Percentiles rank a stretch among this genome's conserved stretches.
Evolutionary conservation across 2,888 invertebrate species (phyloP).

Genomic region (Fragum sueziense): DNA sequence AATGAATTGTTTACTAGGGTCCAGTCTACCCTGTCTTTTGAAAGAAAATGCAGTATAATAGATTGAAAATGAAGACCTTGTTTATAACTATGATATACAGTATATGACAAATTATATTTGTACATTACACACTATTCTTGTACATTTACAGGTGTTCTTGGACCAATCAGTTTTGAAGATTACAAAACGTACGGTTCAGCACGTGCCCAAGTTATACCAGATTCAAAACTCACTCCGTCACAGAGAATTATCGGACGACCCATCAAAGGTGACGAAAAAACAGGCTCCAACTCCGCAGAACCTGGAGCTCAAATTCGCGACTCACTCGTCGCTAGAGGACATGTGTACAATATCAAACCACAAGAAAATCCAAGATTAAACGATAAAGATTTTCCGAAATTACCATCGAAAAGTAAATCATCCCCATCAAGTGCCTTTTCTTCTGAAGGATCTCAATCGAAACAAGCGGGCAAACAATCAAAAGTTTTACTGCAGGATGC

Average conservation of each 20-base stretch:
- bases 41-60: too few species aligned
- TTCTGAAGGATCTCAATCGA: conserved; percentile 30
- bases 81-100: too few species aligned
- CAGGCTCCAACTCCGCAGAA: neutral
- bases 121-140: neutral
- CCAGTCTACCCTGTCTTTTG: too few species aligned
- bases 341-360: neutral
- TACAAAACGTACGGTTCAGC: conserved; percentile 16
- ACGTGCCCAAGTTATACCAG: neutral
- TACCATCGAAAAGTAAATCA: conserved; percentile 18
- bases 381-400: conserved; percentile 42
- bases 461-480: conserved; percentile 5
- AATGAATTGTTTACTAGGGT: too few species aligned
- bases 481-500: neutral
- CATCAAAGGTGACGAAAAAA: neutral
- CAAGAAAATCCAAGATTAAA: neutral
- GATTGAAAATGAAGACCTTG: too few species aligned
- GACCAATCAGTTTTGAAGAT: conserved; percentile 34
- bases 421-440: conserved; percentile 37
- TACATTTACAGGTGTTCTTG: conserved; percentile 39
- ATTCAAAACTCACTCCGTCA: conserved; percentile 33
- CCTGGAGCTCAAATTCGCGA: neutral
- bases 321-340: neutral
- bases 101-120: too few species aligned
- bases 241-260: conserved; percentile 44